Conservation (phyloP, 2,888 invertebrate genomes). For the Nomada lathburiana region DNA sequence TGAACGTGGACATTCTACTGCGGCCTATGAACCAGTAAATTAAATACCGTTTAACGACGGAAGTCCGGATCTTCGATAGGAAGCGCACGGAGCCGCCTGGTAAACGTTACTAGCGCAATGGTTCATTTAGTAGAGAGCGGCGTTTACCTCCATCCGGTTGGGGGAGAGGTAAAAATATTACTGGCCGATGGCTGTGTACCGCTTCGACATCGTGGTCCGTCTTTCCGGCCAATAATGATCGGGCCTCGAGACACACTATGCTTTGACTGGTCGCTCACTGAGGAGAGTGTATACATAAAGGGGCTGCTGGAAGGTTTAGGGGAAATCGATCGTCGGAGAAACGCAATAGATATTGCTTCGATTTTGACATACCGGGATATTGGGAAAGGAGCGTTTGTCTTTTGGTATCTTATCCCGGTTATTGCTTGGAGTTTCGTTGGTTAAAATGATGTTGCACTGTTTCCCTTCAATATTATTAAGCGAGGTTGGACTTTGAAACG, state of each 20-base stretch:
- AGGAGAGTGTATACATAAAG: conserved; percentile 9
- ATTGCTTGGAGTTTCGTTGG: not conserved
- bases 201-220: conserved; percentile 44
- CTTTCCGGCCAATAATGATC: conserved; percentile 61
- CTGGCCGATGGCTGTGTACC: conserved; percentile 64
- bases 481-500: too few species aligned
- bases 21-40: conserved; percentile 50
- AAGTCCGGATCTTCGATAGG: conserved; percentile 69
- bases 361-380: not conserved
- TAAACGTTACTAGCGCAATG: conserved; percentile 66
- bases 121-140: conserved; percentile 71
- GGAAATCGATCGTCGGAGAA: conserved; percentile 45
- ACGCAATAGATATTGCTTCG: not conserved
- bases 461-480: not conserved
- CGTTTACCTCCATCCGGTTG: conserved; percentile 70
- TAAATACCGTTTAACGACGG: conserved; percentile 67
- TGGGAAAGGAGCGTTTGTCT: not conserved
- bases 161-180: conserved; percentile 71
- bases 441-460: not conserved
- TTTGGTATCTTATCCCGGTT: not conserved
- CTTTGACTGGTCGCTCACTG: not conserved
- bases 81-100: conserved; percentile 58
- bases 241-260: conserved; percentile 30
- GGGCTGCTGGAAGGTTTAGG: conserved; percentile 34
- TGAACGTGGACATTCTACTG: conserved; percentile 44